Conservation (phyloP, 2,888 invertebrate species). For the Leucophenga maculata region DNA sequence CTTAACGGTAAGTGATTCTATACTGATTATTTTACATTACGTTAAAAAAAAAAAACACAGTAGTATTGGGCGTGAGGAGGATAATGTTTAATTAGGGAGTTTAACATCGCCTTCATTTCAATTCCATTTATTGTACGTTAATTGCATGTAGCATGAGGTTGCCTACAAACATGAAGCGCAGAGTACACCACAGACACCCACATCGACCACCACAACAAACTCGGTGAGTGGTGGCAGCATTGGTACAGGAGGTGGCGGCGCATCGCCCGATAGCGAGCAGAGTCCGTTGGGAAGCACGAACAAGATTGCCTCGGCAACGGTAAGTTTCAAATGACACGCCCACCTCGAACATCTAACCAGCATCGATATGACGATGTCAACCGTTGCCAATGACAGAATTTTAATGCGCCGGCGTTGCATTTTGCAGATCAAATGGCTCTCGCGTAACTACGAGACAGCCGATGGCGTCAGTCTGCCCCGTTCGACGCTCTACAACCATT, state of each 20-base stretch:
- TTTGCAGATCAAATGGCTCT: constrained; percentile 89
- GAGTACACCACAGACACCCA: constrained; percentile 73
- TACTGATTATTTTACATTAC: neutral
- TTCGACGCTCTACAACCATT: constrained; percentile 97
- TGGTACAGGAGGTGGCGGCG: constrained; percentile 59
- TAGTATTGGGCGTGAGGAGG: neutral
- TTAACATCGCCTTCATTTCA: constrained; percentile 1
- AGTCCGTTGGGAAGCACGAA: constrained; percentile 71
- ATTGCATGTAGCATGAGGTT: constrained; percentile 66
- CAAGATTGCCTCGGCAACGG: constrained; percentile 91
- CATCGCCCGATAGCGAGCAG: constrained; percentile 66
- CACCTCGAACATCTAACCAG: constrained; percentile 27
- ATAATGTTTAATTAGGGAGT: neutral
- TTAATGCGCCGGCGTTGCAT: constrained; percentile 35
- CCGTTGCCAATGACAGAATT: constrained; percentile 14
- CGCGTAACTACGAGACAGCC: constrained; percentile 98
- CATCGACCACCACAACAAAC: constrained; percentile 74
- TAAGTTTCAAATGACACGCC: constrained; percentile 73
- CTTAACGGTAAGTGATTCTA: constrained; percentile 76
- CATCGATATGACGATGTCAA: neutral
- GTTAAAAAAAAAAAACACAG: too few species aligned
- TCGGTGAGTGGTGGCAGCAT: constrained; percentile 75
- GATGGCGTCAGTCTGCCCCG: constrained; percentile 93
- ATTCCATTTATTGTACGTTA: constrained; percentile 43
- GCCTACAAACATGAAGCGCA: constrained; percentile 71